Percentiles rank a stretch among this genome's conserved stretches.
phyloP scores from a whole-genome alignment of 2,797 vertebrate genomes.

The Gallinago nigripennis region DNA sequence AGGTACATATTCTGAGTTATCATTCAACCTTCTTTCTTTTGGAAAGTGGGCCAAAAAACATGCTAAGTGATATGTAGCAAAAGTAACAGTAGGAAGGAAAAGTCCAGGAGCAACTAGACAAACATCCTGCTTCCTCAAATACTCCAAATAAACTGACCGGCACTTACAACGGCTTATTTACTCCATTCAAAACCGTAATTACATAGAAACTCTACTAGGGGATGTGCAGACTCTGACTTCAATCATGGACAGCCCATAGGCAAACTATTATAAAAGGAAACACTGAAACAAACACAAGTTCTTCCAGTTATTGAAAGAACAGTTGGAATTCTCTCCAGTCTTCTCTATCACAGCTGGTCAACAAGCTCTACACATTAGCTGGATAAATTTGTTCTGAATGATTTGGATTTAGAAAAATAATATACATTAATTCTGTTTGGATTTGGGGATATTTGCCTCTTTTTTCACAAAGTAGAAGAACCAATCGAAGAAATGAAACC shows the following conservation, averaged over 20 bases:
- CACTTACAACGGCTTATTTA: not conserved
- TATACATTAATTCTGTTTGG: not conserved
- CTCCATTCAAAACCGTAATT: not conserved
- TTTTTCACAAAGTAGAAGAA: not conserved
- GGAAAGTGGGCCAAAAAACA: not conserved
- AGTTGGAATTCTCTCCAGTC: not conserved
- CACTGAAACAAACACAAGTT: not conserved
- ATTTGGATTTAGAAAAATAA: not conserved
- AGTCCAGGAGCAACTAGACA: not conserved
- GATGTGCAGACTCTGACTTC: not conserved
- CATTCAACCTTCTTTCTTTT: not conserved
- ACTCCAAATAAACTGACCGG: not conserved
- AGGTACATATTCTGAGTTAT: not conserved
- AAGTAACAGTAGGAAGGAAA: not conserved
- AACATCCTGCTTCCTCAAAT: not conserved
- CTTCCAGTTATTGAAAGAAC: not conserved
- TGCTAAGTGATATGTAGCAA: rapidly evolving
- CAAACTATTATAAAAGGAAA: not conserved
- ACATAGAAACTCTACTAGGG: not conserved
- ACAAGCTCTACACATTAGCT: not conserved
- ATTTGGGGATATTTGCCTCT: not conserved
- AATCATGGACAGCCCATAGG: not conserved
- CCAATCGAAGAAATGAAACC: not conserved
- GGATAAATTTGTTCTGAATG: not conserved
- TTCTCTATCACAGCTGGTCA: not conserved